Conservation (phyloP, 1,140 invertebrate genomes). For the Colletes latitarsis region DNA sequence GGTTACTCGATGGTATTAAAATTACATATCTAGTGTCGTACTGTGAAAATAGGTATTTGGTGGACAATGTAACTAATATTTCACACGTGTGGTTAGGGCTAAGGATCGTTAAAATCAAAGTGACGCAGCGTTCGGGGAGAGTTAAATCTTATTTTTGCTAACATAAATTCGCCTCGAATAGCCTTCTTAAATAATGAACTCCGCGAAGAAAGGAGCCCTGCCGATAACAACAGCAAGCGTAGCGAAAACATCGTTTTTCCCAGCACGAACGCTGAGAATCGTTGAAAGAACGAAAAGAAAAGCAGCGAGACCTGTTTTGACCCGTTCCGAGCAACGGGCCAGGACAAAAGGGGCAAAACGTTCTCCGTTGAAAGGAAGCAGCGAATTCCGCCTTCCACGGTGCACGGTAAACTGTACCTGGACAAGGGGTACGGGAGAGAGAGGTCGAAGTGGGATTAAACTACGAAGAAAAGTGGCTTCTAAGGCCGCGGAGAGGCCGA, state of each 20-base stretch:
- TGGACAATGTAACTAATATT: too few species aligned
- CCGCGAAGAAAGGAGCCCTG: not conserved
- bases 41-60: too few species aligned
- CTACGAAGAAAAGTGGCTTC: conserved; percentile 73
- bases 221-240: conserved; percentile 7
- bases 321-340: conserved; percentile 30
- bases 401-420: conserved; percentile 18
- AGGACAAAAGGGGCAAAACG: conserved; percentile 48
- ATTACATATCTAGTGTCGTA: too few species aligned
- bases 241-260: conserved; percentile 24
- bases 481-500: conserved; percentile 67
- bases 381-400: conserved; percentile 30
- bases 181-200: conserved; percentile 9
- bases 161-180: not conserved
- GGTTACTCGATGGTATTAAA: too few species aligned
- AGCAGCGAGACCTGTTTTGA: conserved; percentile 21
- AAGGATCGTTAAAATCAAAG: too few species aligned
- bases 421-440: not conserved
- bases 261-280: not conserved
- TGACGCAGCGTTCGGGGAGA: too few species aligned
- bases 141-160: too few species aligned
- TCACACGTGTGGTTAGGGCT: too few species aligned
- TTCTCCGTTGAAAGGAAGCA: conserved; percentile 40
- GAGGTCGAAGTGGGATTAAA: conserved; percentile 58
- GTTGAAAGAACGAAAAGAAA: conserved; percentile 23